Evolutionary conservation across 1,140 invertebrate genomes (phyloP).

Genomic region (Heliconius eleuchia): DNA sequence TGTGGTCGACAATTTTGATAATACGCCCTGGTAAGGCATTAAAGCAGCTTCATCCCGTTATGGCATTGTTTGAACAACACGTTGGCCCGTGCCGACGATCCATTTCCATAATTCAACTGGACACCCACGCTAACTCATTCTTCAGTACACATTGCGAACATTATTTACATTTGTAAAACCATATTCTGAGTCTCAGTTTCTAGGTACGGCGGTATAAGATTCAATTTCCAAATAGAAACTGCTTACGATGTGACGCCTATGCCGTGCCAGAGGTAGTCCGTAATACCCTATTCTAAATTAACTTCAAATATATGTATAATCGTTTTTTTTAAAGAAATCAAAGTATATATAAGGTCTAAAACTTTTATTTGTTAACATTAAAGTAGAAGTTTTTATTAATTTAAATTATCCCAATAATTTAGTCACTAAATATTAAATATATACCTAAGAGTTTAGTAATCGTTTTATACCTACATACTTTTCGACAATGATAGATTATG

Average conservation of each 20-base stretch:
- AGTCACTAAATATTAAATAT: no score
- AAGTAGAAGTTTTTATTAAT: no score
- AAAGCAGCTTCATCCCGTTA: constrained; percentile 65
- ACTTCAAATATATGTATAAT: constrained; percentile 1
- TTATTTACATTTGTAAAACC: constrained; percentile 44
- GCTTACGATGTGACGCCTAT: background rate
- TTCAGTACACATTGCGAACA: constrained; percentile 52
- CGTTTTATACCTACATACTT: background rate
- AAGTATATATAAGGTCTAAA: background rate
- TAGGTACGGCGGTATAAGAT: constrained; percentile 52
- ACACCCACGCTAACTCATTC: constrained; percentile 70
- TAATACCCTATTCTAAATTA: background rate
- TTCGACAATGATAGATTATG: constrained; percentile 1
- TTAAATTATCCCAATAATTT: no score
- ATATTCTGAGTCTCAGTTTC: constrained; percentile 16
- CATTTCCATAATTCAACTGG: constrained; percentile 75
- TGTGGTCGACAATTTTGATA: constrained; percentile 26
- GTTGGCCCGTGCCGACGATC: constrained; percentile 62
- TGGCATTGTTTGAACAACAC: constrained; percentile 70
- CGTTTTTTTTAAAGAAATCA: background rate
- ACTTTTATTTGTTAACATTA: background rate
- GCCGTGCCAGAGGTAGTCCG: background rate
- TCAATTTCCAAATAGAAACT: constrained; percentile 42
- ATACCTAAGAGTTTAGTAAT: background rate
- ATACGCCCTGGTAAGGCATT: constrained; percentile 50